Evolutionary conservation across 2,797 vertebrate species (phyloP).

Genomic region (Fundulus diaphanus): DNA sequence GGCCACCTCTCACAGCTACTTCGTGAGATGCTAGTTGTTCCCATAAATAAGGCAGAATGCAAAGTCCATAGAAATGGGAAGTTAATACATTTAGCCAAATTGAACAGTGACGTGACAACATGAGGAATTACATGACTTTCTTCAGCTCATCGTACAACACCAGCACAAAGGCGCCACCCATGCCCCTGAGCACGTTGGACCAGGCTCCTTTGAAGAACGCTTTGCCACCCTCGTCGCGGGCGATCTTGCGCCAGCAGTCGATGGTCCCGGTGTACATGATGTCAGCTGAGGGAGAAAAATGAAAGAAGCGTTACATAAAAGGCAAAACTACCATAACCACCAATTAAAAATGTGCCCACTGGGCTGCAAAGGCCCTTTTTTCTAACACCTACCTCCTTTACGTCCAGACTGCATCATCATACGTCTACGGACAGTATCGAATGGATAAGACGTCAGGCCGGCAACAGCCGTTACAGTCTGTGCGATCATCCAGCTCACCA

Average conservation of each 20-base stretch:
- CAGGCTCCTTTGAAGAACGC: constrained; percentile 96
- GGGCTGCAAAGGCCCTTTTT: background rate
- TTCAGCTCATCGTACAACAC: constrained; percentile 97
- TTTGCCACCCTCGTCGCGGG: constrained; percentile 88
- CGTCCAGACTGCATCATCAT: constrained; percentile 98
- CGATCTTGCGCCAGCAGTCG: constrained; percentile 96
- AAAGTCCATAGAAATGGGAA: constrained; percentile 86
- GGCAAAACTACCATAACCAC: background rate
- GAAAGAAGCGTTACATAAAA: background rate
- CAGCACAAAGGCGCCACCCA: constrained; percentile 94
- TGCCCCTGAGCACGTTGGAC: constrained; percentile 95
- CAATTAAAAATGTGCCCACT: background rate
- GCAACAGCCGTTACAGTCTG: constrained; percentile 89
- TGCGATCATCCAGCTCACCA: constrained; percentile 96
- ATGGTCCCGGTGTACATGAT: constrained; percentile 94
- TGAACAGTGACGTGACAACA: constrained; percentile 71
- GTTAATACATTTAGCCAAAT: constrained; percentile 87
- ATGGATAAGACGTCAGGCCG: constrained; percentile 91
- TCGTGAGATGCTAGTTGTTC: constrained; percentile 74
- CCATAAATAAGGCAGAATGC: constrained; percentile 86
- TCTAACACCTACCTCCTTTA: constrained; percentile 82
- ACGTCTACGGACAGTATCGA: constrained; percentile 92
- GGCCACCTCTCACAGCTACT: constrained; percentile 78
- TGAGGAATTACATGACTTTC: constrained; percentile 87
- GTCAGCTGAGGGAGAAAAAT: constrained; percentile 70